Evolutionary conservation across 2,797 vertebrate genomes (phyloP).

Genomic region (Chelidonichthys spinosus): DNA sequence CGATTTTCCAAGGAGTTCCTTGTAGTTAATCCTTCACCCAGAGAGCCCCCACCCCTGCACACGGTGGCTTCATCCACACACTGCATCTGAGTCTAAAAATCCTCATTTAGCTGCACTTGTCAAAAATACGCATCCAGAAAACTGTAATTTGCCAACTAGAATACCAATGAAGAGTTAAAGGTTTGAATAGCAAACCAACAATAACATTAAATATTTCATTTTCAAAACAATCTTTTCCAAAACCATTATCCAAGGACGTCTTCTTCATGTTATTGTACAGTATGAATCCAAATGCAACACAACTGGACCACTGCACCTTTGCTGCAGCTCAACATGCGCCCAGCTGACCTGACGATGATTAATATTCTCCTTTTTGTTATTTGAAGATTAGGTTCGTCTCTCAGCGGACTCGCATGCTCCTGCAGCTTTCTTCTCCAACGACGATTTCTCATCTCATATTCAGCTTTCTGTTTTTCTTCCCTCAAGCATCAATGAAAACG

Average conservation of each 20-base stretch:
- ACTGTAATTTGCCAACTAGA: background rate
- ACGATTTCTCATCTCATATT: constrained; percentile 36
- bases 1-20: constrained; percentile 65
- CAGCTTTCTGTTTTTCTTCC: constrained; percentile 41
- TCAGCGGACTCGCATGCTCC: constrained; percentile 1
- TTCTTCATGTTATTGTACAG: background rate
- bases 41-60: constrained; percentile 43
- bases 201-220: background rate
- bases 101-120: constrained; percentile 20
- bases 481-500: constrained; percentile 46
- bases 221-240: background rate
- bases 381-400: constrained; percentile 26
- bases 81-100: constrained; percentile 41
- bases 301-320: background rate
- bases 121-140: constrained; percentile 1
- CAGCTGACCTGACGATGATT: constrained; percentile 4
- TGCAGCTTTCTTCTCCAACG: constrained; percentile 17
- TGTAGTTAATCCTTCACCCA: constrained; percentile 41
- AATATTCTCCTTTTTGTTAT: constrained; percentile 6
- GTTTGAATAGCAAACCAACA: background rate
- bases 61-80: constrained; percentile 38
- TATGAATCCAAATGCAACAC: background rate
- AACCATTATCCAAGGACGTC: background rate
- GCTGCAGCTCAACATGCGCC: constrained; percentile 21
- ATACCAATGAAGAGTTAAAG: background rate